phyloP scores from a whole-genome alignment of 30 jellyfish, hydroid and myxozoan genomes.

The Morbakka virulenta region DNA sequence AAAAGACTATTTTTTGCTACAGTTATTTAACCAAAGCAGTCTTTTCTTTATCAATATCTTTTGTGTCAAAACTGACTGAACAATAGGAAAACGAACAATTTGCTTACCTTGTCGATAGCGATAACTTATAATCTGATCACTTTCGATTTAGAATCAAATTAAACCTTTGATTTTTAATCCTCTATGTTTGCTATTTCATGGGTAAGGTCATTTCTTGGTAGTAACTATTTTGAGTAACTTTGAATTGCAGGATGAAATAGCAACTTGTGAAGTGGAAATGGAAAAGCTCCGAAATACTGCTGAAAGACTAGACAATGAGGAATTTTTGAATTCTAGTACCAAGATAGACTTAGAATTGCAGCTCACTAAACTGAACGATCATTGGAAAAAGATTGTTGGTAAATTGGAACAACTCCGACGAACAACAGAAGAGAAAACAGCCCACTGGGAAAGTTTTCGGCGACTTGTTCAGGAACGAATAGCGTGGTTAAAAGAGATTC shows the following conservation, averaged over 20 bases:
- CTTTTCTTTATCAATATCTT: too few species aligned
- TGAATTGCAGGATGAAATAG: constrained; percentile 24
- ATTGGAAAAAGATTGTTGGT: constrained; percentile 45
- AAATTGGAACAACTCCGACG: constrained; percentile 27
- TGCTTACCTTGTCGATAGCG: too few species aligned
- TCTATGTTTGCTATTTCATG: too few species aligned
- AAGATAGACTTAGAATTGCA: constrained; percentile 63
- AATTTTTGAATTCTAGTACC: constrained; percentile 14
- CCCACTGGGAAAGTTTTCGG: constrained; percentile 58
- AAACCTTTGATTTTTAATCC: too few species aligned
- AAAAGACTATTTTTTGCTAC: too few species aligned
- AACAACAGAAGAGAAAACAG: constrained; percentile 8
- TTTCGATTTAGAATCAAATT: too few species aligned
- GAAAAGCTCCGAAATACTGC: constrained; percentile 37
- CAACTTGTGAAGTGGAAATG: background rate
- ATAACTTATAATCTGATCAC: too few species aligned
- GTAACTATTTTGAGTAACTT: too few species aligned
- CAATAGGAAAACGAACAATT: too few species aligned
- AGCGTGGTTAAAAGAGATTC: constrained; percentile 43
- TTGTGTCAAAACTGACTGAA: too few species aligned
- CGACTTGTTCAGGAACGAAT: constrained; percentile 48
- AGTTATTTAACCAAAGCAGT: too few species aligned
- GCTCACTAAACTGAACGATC: constrained; percentile 30
- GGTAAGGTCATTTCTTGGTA: too few species aligned
- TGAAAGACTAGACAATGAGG: constrained; percentile 49